Conservation (phyloP, 1,140 invertebrate genomes). For the Apis cerana region DNA sequence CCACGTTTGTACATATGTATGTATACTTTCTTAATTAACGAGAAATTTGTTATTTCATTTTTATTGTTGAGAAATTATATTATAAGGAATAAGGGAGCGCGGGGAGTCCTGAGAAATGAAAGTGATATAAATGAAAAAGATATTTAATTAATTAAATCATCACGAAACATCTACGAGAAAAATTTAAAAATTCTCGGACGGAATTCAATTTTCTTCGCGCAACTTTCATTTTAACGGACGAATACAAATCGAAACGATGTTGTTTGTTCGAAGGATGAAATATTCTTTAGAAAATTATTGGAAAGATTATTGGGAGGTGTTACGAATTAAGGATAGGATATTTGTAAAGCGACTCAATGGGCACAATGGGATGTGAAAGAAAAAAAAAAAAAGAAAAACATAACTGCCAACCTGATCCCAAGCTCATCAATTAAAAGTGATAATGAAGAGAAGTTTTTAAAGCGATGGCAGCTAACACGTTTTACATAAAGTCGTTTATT, state of each 20-base stretch:
- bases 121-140: neutral
- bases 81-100: too few species aligned
- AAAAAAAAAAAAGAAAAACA: neutral
- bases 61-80: neutral
- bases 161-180: too few species aligned
- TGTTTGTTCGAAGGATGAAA: neutral
- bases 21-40: neutral
- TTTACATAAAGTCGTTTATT: constrained; percentile 10
- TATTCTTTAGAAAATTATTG: neutral
- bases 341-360: constrained; percentile 15
- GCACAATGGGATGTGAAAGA: neutral
- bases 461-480: neutral
- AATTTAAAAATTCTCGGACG: too few species aligned
- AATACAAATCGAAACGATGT: neutral
- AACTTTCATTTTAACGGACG: neutral
- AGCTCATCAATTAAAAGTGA: constrained; percentile 23
- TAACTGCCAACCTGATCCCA: constrained; percentile 42
- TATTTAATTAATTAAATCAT: neutral
- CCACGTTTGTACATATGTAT: neutral
- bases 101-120: neutral
- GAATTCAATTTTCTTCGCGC: too few species aligned
- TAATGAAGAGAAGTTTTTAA: constrained; percentile 10
- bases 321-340: neutral
- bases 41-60: neutral
- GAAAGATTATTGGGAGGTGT: neutral